Percentiles rank a stretch among this genome's conserved stretches.
These are phyloP conservation scores for Plagodis dolabraria DNA, from an alignment of 2,888 invertebrate species.

Conservation along the genomic window DNA sequence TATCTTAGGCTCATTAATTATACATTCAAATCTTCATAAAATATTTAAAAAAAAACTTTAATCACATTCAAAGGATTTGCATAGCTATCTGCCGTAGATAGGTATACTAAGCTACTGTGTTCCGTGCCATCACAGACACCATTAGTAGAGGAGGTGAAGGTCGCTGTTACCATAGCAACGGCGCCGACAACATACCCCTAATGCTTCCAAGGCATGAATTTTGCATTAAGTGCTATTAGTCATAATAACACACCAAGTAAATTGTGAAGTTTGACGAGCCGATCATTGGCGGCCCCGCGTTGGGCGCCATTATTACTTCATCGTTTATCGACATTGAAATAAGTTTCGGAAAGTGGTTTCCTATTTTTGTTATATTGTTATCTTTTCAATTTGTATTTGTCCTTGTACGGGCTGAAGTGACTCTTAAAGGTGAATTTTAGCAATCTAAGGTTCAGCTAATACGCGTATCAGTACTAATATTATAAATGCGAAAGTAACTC, in stretches of 20 bases:
- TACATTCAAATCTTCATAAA: not conserved
- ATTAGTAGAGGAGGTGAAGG: slow-evolving; percentile 45
- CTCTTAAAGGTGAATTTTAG: too few relatives aligned
- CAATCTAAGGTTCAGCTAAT: too few relatives aligned
- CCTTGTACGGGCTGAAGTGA: too few relatives aligned
- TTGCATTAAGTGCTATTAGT: slow-evolving; percentile 38
- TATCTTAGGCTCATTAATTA: slow-evolving; percentile 7
- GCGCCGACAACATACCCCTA: slow-evolving; percentile 47
- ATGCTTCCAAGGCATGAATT: slow-evolving; percentile 42
- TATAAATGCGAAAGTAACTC: too few relatives aligned
- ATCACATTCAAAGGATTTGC: not conserved
- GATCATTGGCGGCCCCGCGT: slow-evolving; percentile 31
- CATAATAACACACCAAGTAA: slow-evolving; percentile 34
- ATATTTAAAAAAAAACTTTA: too few relatives aligned
- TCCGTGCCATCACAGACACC: slow-evolving; percentile 24
- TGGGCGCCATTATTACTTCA: slow-evolving; percentile 39
- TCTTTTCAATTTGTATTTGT: not conserved
- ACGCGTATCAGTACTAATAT: too few relatives aligned
- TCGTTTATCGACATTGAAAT: slow-evolving; percentile 11
- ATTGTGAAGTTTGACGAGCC: slow-evolving; percentile 27
- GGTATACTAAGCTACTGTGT: slow-evolving; percentile 4
- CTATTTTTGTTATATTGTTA: not conserved
- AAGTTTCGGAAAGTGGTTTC: not conserved
- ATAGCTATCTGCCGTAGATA: slow-evolving; percentile 3
- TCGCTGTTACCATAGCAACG: slow-evolving; percentile 47